Evolutionary conservation across 2,797 vertebrate species (phyloP), one percentile per base, ranked within the genome.

Genomic region (Sciaenops ocellatus): DNA sequence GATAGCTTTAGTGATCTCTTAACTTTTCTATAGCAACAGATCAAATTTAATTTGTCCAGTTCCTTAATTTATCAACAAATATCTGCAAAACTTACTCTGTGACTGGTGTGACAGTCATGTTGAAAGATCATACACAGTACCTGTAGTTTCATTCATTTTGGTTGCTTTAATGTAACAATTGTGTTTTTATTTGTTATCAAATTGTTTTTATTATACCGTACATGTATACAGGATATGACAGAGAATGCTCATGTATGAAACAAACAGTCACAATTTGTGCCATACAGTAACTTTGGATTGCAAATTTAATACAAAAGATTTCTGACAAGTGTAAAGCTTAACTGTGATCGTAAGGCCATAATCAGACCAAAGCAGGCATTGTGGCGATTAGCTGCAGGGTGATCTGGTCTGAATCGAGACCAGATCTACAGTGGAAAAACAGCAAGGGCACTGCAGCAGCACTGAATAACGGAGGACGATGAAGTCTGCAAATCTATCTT

Each of bases 241-340:
- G 3, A 69, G 4, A 57, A 50, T 28, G 17, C 0, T 65, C 20
- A 26, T 34, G 8, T 51, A 18, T 42, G 10, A 60, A 70, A 55
- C 41, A 11, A 38, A 17, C 41, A 38, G 24, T 34, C 56, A 74
- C 2, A 3, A 15, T 78, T 85, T 56, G 24, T 26, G 48, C 3
- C 73, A 24, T 20, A 52, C 22, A 59, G 59, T 69, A 75, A 41
- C n/a, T 69, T 65, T 34, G 22, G 71, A 65, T 10, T 69, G 4
- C 15, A 52, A 72, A 6, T 20, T 48, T 2, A 65, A 64, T 24
- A 48, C 12, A 78, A 51, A 62, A 65, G 10, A 50, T 12, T 22
- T 54, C 6, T 13, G 16, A 59, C 16, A 1, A n/a, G 1, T 68
- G 82, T 76, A 77, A 85, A 79, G 65, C 44, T 73, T 26, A 17